These are phyloP conservation scores for Cinclus cinclus DNA, from an alignment of 2,113 vertebrate species.

Conservation along the genomic window DNA sequence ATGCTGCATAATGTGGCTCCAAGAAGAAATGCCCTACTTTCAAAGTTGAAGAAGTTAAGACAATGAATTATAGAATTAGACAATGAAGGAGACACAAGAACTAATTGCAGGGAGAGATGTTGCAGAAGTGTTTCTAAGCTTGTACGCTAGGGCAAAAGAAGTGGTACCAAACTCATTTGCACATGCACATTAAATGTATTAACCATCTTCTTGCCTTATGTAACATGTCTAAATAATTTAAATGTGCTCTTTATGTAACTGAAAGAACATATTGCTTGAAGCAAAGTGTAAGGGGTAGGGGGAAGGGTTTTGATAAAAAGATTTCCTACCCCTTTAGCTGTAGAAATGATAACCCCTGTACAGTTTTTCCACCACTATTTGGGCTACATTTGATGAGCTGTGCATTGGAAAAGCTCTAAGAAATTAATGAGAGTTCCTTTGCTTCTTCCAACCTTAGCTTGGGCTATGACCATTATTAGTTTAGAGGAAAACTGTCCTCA, in stretches of 20 bases:
- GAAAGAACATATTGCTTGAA: neutral
- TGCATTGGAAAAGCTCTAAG: neutral
- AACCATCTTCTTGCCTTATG: neutral
- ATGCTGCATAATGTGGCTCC: neutral
- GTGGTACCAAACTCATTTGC: neutral
- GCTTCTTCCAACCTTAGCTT: neutral
- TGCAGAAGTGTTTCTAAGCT: neutral
- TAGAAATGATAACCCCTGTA: neutral
- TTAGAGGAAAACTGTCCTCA: neutral
- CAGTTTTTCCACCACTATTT: neutral
- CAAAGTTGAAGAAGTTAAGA: neutral
- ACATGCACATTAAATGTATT: neutral
- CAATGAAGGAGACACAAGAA: neutral
- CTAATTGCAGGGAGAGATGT: neutral
- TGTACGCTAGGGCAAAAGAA: neutral
- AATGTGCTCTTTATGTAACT: neutral
- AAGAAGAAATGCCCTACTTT: neutral
- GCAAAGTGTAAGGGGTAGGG: neutral
- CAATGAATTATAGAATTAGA: neutral
- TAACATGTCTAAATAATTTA: slow-evolving; percentile 34
- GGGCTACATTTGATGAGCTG: neutral
- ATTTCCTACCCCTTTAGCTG: neutral
- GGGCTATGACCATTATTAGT: neutral
- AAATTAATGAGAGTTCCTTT: neutral
- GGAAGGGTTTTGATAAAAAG: neutral